phyloP scores from a whole-genome alignment of 2,888 invertebrate genomes.

The Siphonodentalium dalli region DNA sequence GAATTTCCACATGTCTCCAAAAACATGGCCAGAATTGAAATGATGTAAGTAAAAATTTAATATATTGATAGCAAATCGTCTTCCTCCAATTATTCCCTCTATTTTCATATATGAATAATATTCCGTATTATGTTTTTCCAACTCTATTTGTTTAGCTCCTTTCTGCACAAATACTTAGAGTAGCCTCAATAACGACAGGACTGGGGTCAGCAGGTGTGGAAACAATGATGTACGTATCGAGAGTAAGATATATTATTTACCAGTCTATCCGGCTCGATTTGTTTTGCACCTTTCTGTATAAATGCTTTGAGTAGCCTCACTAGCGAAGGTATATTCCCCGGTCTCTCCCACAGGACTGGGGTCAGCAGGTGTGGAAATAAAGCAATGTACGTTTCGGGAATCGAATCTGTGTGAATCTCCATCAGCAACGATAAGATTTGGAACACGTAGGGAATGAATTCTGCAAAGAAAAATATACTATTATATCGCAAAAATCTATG shows the following conservation, averaged over 20 bases:
- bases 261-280: conserved; percentile 69
- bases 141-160: conserved; percentile 74
- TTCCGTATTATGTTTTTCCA: no score
- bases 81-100: no score
- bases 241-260: conserved; percentile 58
- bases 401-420: conserved; percentile 69
- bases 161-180: conserved; percentile 84
- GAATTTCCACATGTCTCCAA: no score
- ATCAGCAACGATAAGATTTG: conserved; percentile 92
- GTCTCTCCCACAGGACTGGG: conserved; percentile 91
- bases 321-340: conserved; percentile 91
- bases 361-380: conserved; percentile 88
- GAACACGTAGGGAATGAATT: conserved; percentile 98
- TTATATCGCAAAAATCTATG: no score
- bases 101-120: no score
- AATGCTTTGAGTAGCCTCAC: conserved; percentile 90
- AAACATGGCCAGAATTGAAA: no score
- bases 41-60: no score
- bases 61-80: no score
- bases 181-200: conserved; percentile 89
- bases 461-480: conserved; percentile 69
- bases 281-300: conserved; percentile 76
- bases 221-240: conserved; percentile 88
- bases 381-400: conserved; percentile 84
- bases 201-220: conserved; percentile 86